phyloP scores from a whole-genome alignment of 2,797 vertebrate species.

The Echeneis naucrates region DNA sequence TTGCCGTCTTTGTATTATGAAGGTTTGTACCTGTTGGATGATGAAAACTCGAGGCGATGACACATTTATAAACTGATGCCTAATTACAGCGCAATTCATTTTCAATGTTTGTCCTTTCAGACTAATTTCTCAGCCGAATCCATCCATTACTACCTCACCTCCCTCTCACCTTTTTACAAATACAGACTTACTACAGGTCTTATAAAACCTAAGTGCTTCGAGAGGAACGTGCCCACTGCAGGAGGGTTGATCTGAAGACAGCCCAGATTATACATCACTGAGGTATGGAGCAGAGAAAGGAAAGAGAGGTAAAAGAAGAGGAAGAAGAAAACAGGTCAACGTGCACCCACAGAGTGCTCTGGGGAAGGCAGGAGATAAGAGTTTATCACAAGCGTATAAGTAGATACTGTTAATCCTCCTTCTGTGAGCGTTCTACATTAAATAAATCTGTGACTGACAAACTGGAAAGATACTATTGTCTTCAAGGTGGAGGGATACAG shows the following conservation, averaged over 20 bases:
- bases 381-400: constrained; percentile 80
- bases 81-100: constrained; percentile 41
- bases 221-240: constrained; percentile 37
- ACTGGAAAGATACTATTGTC: constrained; percentile 81
- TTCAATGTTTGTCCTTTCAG: constrained; percentile 53
- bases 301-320: constrained; percentile 5
- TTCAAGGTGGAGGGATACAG: constrained; percentile 59
- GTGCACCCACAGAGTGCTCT: constrained; percentile 71
- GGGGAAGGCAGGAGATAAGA: constrained; percentile 78
- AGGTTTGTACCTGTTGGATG: constrained; percentile 43
- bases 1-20: constrained; percentile 37
- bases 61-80: constrained; percentile 59
- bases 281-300: constrained; percentile 62
- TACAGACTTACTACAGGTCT: constrained; percentile 52
- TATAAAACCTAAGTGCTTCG: constrained; percentile 5
- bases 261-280: constrained; percentile 72
- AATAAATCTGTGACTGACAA: constrained; percentile 79
- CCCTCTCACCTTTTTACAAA: constrained; percentile 38
- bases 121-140: constrained; percentile 44
- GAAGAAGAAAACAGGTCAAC: constrained; percentile 76
- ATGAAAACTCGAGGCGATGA: constrained; percentile 21
- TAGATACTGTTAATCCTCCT: constrained; percentile 83
- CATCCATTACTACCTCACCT: constrained; percentile 41
- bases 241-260: constrained; percentile 66
- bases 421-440: constrained; percentile 75